Evolutionary conservation across 2,113 vertebrate species (phyloP).

Genomic region (Trogon melanurus): DNA sequence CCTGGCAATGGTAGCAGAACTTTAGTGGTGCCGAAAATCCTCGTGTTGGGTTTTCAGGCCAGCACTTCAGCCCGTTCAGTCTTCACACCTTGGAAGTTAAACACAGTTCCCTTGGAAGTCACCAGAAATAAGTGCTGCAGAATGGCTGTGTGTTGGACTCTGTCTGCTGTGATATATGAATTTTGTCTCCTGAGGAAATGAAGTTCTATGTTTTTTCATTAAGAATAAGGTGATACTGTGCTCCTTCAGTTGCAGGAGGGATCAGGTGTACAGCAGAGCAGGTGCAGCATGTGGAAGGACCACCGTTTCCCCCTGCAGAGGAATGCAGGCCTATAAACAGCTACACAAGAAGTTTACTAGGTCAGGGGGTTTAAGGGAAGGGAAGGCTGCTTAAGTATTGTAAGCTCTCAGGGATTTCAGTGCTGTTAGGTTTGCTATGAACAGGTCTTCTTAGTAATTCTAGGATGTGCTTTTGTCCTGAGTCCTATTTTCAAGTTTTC

Average conservation of each 20-base stretch:
- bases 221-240: slow-evolving; percentile 57
- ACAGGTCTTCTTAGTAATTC: neutral
- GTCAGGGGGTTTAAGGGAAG: slow-evolving; percentile 20
- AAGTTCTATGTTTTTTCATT: slow-evolving; percentile 70
- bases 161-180: slow-evolving; percentile 48
- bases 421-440: neutral
- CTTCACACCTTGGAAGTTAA: neutral
- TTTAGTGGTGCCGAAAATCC: neutral
- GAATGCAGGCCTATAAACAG: slow-evolving; percentile 58
- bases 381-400: neutral
- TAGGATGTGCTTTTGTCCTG: neutral
- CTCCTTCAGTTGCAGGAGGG: slow-evolving; percentile 32
- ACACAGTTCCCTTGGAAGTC: neutral
- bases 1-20: neutral
- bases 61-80: neutral
- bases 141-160: neutral
- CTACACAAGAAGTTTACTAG: slow-evolving; percentile 37
- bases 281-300: slow-evolving; percentile 40
- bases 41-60: neutral
- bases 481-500: slow-evolving; percentile 36
- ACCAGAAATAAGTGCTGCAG: neutral
- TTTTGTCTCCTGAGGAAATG: slow-evolving; percentile 67
- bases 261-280: slow-evolving; percentile 67
- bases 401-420: neutral
- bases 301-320: slow-evolving; percentile 33